A percentile compares a stretch with the other conserved stretches of the same genome.
Evolutionary conservation across 2,797 vertebrate genomes (phyloP).

Genomic region (Erpetoichthys calabaricus): DNA sequence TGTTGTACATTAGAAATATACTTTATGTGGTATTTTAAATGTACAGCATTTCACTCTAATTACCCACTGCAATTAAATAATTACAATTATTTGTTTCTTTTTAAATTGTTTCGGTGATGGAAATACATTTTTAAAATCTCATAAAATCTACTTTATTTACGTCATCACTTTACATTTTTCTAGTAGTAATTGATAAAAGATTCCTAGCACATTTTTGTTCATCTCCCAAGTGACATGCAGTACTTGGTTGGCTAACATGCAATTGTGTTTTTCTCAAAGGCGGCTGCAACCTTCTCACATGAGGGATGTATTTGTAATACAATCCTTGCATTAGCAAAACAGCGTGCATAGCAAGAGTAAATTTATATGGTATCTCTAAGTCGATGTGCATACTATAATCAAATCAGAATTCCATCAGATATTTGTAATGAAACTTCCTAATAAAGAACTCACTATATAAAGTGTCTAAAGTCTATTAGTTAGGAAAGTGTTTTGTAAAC

Average conservation of each 20-base stretch:
- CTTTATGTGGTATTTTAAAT: too few relatives aligned
- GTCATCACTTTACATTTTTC: neutral
- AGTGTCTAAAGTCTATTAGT: constrained; percentile 5
- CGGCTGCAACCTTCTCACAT: neutral
- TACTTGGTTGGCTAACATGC: neutral
- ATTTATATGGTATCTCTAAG: constrained; percentile 3
- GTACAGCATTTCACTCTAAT: too few relatives aligned
- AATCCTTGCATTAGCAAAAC: neutral
- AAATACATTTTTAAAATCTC: neutral
- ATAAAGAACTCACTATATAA: neutral
- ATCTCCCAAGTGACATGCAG: constrained; percentile 1
- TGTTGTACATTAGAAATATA: too few relatives aligned
- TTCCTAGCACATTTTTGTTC: neutral
- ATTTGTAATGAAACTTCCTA: constrained; percentile 1
- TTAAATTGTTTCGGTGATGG: neutral
- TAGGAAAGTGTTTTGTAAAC: constrained; percentile 7
- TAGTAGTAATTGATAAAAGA: constrained; percentile 1
- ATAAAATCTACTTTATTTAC: neutral
- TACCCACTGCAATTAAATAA: too few relatives aligned
- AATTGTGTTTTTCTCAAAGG: constrained; percentile 1
- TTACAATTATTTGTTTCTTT: too few relatives aligned
- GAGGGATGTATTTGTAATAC: neutral
- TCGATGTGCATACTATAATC: constrained; percentile 6
- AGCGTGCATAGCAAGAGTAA: neutral
- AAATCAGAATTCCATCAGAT: constrained; percentile 9